These are phyloP conservation scores for Epinotia ramella DNA, from an alignment of 2,888 invertebrate genomes.

Conservation along the genomic window DNA sequence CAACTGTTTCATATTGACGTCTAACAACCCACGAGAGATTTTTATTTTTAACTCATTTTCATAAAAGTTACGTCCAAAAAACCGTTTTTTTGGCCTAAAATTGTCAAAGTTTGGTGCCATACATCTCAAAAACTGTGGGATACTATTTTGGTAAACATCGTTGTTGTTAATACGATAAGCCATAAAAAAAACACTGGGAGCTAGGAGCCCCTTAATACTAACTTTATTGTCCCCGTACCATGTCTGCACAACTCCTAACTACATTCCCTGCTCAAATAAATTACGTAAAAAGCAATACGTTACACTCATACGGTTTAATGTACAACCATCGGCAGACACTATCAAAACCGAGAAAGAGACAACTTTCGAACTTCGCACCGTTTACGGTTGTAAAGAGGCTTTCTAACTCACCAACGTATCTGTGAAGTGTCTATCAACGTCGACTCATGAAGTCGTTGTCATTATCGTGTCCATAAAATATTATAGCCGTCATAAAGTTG, in stretches of 20 bases:
- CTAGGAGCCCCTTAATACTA: neutral
- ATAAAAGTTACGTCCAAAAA: no score
- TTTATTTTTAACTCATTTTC: no score
- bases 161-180: no score
- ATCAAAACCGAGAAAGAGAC: neutral
- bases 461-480: slow-evolving; percentile 11
- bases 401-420: slow-evolving; percentile 18
- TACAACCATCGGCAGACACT: neutral
- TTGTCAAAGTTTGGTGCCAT: no score
- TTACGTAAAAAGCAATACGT: neutral
- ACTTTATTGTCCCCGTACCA: neutral
- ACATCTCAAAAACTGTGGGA: no score
- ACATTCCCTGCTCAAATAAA: neutral
- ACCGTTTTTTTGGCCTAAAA: no score
- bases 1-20: no score
- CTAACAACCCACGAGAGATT: no score
- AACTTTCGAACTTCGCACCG: neutral
- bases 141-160: no score
- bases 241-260: neutral
- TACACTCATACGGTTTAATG: neutral
- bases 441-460: neutral
- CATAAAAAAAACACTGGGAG: no score
- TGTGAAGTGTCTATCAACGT: slow-evolving; percentile 2
- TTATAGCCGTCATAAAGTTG: neutral
- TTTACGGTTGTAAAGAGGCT: slow-evolving; percentile 2